phyloP scores from a whole-genome alignment of 2,888 invertebrate genomes.

The Acanthopleura granulata region DNA sequence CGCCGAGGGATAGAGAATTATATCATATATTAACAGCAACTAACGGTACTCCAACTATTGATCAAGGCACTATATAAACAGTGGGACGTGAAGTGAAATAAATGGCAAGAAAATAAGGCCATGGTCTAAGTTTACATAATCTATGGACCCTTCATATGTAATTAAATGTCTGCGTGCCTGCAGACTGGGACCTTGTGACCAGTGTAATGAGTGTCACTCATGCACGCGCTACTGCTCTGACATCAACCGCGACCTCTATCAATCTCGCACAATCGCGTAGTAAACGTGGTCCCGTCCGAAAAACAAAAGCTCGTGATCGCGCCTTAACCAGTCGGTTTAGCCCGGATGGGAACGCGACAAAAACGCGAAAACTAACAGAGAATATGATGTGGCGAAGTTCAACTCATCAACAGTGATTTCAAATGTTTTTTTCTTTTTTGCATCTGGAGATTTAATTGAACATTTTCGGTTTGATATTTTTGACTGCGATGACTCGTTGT shows the following conservation, averaged over 20 bases:
- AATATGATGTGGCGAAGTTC: background rate
- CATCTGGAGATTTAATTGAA: no score
- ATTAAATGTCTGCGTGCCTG: slow-evolving; percentile 12
- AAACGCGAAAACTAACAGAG: background rate
- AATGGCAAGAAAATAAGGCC: slow-evolving; percentile 12
- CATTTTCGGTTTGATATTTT: background rate
- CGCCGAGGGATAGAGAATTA: background rate
- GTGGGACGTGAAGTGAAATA: background rate
- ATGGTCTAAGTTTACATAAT: slow-evolving; percentile 12
- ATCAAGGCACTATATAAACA: background rate
- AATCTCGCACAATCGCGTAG: slow-evolving; percentile 4
- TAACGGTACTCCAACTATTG: slow-evolving; percentile 7
- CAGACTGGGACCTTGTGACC: background rate
- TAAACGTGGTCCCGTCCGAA: background rate
- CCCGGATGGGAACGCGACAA: background rate
- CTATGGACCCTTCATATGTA: slow-evolving; percentile 18
- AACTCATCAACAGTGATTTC: background rate
- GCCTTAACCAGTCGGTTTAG: background rate
- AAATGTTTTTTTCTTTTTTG: background rate
- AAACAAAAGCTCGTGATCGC: slow-evolving; percentile 9
- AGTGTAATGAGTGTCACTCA: background rate
- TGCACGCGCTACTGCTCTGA: background rate
- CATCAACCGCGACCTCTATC: background rate
- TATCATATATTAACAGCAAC: background rate
- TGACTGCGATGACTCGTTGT: no score